phyloP scores from a whole-genome alignment of 2,888 invertebrate species.

The Hirtodrosophila alboralis region DNA sequence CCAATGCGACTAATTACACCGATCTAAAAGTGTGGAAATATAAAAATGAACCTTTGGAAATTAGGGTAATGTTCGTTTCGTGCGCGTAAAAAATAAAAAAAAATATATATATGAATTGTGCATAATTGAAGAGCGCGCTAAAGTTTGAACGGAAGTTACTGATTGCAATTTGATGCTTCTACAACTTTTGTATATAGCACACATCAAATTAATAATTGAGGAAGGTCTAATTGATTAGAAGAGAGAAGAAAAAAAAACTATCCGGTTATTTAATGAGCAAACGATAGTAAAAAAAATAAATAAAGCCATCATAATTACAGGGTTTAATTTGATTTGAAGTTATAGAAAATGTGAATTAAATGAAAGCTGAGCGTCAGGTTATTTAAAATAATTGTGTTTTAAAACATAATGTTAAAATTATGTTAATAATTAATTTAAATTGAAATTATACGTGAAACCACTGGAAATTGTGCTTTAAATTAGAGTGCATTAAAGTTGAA shows the following conservation, averaged over 20 bases:
- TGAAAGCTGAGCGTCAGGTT: neutral
- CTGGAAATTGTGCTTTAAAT: no score
- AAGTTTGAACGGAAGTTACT: slow-evolving; percentile 33
- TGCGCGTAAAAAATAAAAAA: slow-evolving; percentile 1
- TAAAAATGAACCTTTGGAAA: slow-evolving; percentile 23
- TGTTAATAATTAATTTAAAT: neutral
- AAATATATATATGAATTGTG: slow-evolving; percentile 26
- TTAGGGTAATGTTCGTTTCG: slow-evolving; percentile 46
- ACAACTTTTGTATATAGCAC: slow-evolving; percentile 8
- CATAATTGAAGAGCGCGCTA: slow-evolving; percentile 45
- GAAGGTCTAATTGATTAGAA: slow-evolving; percentile 54
- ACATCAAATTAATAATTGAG: slow-evolving; percentile 47
- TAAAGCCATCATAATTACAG: slow-evolving; percentile 26
- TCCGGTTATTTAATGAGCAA: slow-evolving; percentile 27
- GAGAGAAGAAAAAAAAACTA: slow-evolving; percentile 23
- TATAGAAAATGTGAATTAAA: neutral
- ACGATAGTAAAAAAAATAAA: slow-evolving; percentile 12
- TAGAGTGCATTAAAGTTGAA: neutral
- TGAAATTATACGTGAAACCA: no score
- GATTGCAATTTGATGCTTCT: slow-evolving; percentile 51
- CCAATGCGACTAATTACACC: slow-evolving; percentile 51
- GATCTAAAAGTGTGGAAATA: slow-evolving; percentile 29
- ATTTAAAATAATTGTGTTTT: neutral
- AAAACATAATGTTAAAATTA: no score
- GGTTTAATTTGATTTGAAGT: neutral